phyloP scores from a whole-genome alignment of 1,140 invertebrate species.

The Theocolax elegans region DNA sequence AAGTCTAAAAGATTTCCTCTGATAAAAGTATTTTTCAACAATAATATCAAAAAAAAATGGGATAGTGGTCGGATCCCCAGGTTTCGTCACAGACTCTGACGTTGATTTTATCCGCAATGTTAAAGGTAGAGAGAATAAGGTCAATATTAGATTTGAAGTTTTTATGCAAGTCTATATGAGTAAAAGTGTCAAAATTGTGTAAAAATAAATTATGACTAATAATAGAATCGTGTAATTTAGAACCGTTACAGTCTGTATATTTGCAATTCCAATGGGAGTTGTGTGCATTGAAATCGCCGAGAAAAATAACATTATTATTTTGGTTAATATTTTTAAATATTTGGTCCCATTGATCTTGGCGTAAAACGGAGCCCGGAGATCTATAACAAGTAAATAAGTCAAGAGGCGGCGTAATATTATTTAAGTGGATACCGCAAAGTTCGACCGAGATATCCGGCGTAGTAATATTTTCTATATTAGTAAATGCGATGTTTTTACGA shows the following conservation, averaged over 20 bases:
- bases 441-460: not conserved
- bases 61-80: not conserved
- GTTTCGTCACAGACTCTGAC: not conserved
- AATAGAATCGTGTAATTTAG: not conserved
- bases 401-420: not conserved
- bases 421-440: too few relatives aligned
- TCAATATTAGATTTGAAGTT: not conserved
- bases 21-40: not conserved
- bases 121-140: not conserved
- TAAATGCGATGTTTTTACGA: not conserved
- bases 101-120: too few relatives aligned
- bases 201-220: not conserved
- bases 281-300: not conserved
- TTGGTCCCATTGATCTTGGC: not conserved
- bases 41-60: not conserved
- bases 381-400: not conserved
- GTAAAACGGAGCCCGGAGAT: not conserved
- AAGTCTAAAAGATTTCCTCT: not conserved
- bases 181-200: not conserved
- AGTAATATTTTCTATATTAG: not conserved
- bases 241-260: too few relatives aligned
- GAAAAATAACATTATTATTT: slow-evolving; percentile 1
- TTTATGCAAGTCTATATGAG: not conserved
- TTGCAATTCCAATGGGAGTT: too few relatives aligned
- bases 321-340: not conserved